These are phyloP conservation scores for Autographa pulchrina DNA, from an alignment of 2,888 invertebrate genomes.

Conservation along the genomic window DNA sequence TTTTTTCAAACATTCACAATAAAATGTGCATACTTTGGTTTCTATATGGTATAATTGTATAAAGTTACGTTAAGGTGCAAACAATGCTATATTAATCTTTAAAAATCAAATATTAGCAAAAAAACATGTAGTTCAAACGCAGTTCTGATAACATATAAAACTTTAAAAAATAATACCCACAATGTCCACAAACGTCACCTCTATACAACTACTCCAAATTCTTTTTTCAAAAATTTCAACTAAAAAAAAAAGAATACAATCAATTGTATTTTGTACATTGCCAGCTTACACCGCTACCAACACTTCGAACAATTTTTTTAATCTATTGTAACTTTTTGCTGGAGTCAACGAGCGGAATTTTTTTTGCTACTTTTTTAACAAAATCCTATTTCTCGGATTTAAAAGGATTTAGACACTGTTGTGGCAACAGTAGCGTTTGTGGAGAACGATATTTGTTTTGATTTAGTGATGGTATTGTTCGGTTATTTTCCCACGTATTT, in stretches of 20 bases:
- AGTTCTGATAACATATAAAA: not conserved
- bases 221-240: slow-evolving; percentile 63
- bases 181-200: slow-evolving; percentile 42
- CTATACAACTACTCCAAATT: slow-evolving; percentile 68
- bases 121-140: not conserved
- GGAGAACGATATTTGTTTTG: slow-evolving; percentile 85
- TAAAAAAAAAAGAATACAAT: slow-evolving; percentile 76
- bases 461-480: slow-evolving; percentile 75
- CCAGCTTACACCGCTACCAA: slow-evolving; percentile 82
- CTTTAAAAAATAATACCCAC: slow-evolving; percentile 21
- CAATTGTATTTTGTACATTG: slow-evolving; percentile 82
- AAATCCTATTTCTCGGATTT: slow-evolving; percentile 89
- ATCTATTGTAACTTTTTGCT: slow-evolving; percentile 80
- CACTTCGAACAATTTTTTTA: slow-evolving; percentile 70
- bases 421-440: slow-evolving; percentile 87
- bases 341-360: slow-evolving; percentile 86
- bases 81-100: no score
- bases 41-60: no score
- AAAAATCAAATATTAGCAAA: no score
- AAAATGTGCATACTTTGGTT: no score
- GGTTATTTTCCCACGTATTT: slow-evolving; percentile 74
- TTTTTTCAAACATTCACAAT: no score
- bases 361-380: slow-evolving; percentile 70
- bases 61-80: no score
- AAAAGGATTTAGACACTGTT: slow-evolving; percentile 89